Percentiles rank a stretch among this genome's conserved stretches.
These are phyloP conservation scores for Acestrorhynchus altus DNA, from an alignment of 2,797 vertebrate genomes.

Conservation along the genomic window DNA sequence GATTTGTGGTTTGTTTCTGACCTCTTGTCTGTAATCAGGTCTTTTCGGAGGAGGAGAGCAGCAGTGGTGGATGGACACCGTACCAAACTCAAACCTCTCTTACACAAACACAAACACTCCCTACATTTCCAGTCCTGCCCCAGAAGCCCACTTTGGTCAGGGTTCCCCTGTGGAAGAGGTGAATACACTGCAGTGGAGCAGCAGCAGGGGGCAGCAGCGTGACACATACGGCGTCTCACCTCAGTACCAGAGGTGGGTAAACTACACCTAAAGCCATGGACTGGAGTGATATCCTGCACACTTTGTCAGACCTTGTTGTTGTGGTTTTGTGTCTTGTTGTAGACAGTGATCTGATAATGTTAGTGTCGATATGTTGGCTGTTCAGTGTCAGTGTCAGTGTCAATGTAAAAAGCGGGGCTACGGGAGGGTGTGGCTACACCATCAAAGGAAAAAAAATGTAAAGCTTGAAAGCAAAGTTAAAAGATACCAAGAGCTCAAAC, in stretches of 20 bases:
- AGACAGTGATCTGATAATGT: no score
- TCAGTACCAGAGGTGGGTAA: background rate
- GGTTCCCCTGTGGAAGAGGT: background rate
- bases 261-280: no score
- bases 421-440: no score
- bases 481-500: no score
- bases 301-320: no score
- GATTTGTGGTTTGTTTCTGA: background rate
- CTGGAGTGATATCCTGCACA: no score
- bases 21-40: slow-evolving; percentile 12
- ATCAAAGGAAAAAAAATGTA: no score
- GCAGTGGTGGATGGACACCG: background rate
- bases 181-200: background rate
- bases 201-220: slow-evolving; percentile 6
- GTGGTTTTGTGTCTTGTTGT: no score
- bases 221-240: background rate
- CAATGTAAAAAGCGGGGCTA: no score
- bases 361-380: no score
- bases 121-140: background rate
- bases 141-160: background rate
- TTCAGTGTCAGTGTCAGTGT: no score
- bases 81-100: background rate
- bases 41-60: slow-evolving; percentile 15
- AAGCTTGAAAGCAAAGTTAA: no score
- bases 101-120: background rate